Conservation (phyloP, 2,888 invertebrate genomes). For the Nymphalis urticae region DNA sequence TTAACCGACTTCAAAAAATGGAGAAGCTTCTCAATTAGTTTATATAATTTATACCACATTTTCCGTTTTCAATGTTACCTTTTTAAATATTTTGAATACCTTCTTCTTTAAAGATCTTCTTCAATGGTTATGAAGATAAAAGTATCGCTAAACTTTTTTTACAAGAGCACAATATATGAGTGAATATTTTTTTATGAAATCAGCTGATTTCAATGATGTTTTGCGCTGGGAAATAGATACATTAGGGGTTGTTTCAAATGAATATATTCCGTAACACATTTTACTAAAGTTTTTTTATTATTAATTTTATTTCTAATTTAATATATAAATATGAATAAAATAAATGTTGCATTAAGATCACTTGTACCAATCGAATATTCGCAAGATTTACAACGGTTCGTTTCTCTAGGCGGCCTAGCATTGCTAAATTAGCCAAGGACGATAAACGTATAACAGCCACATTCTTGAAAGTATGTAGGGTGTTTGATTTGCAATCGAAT, state of each 20-base stretch:
- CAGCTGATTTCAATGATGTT: no score
- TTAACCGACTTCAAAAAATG: no score
- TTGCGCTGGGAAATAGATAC: no score
- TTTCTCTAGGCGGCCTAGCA: slow-evolving; percentile 6
- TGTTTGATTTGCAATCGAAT: slow-evolving; percentile 11
- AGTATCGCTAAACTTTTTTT: no score
- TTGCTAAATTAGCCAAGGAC: slow-evolving; percentile 33
- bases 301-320: neutral
- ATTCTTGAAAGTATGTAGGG: slow-evolving; percentile 24
- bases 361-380: slow-evolving; percentile 1
- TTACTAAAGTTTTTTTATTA: neutral
- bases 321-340: neutral
- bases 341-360: neutral
- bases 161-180: neutral
- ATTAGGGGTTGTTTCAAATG: no score
- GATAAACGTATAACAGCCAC: slow-evolving; percentile 23
- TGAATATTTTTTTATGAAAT: neutral
- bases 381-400: slow-evolving; percentile 10
- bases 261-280: no score
- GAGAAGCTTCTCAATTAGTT: no score
- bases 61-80: no score
- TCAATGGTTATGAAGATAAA: no score
- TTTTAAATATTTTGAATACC: no score
- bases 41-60: no score
- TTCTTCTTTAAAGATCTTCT: no score